Evolutionary conservation across 2,888 invertebrate genomes (phyloP).

Genomic region (Oxycera nigricornis): DNA sequence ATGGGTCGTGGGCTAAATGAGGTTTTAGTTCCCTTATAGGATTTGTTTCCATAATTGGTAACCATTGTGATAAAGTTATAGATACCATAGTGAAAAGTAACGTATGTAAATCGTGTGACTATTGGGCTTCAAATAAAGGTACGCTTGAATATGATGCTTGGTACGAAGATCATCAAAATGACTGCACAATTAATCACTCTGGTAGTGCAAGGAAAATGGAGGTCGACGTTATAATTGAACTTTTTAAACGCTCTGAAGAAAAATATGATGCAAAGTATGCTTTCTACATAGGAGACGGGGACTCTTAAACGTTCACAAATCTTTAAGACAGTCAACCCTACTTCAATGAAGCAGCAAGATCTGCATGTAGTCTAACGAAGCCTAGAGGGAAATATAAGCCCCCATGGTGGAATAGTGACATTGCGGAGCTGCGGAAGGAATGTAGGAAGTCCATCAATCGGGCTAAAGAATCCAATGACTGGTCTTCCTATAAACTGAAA

Average conservation of each 20-base stretch:
- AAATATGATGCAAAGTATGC: background rate
- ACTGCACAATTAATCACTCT: background rate
- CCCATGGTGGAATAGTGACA: no score
- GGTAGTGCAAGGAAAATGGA: conserved; percentile 27
- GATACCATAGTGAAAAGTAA: background rate
- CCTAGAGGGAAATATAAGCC: no score
- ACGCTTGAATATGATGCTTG: conserved; percentile 1
- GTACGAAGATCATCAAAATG: background rate
- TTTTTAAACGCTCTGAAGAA: conserved; percentile 11
- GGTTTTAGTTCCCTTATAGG: conserved; percentile 4
- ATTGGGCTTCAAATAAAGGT: background rate
- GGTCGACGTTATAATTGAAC: conserved; percentile 24
- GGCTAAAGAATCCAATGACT: no score
- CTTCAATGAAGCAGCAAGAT: no score
- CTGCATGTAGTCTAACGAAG: no score
- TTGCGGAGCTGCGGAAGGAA: no score
- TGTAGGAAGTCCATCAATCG: no score
- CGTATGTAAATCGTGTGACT: background rate
- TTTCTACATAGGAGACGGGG: background rate
- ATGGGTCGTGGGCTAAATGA: conserved; percentile 12
- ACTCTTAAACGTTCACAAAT: background rate
- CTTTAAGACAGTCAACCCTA: no score
- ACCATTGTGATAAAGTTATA: background rate
- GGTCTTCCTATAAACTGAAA: no score
- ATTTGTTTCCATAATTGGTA: conserved; percentile 2